A percentile compares a stretch with the other conserved stretches of the same genome.
These are phyloP conservation scores for Chrysodeixis includens DNA, from an alignment of 2,888 invertebrate species.

Conservation along the genomic window DNA sequence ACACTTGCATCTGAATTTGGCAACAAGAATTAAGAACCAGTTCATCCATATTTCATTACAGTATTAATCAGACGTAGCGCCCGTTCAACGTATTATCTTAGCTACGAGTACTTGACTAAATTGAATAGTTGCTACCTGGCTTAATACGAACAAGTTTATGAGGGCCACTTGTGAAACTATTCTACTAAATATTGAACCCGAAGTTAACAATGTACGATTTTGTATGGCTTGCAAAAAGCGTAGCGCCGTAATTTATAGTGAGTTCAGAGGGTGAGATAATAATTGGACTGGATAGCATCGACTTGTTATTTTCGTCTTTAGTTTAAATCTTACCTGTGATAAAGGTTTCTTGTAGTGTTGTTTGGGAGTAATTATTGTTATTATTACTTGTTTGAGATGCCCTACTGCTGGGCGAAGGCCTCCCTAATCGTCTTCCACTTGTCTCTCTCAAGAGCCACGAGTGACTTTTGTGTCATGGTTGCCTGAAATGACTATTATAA, in stretches of 20 bases:
- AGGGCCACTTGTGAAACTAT: constrained; percentile 76
- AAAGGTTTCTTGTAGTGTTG: neutral
- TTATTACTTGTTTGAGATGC: too few relatives aligned
- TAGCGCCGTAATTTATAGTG: constrained; percentile 75
- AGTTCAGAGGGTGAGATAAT: constrained; percentile 53
- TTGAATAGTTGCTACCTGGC: constrained; percentile 55
- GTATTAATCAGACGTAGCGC: constrained; percentile 15
- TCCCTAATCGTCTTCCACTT: too few relatives aligned
- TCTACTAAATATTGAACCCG: constrained; percentile 76
- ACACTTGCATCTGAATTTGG: constrained; percentile 24
- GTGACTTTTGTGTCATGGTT: too few relatives aligned
- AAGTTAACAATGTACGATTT: constrained; percentile 72
- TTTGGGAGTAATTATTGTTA: too few relatives aligned
- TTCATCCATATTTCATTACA: constrained; percentile 38
- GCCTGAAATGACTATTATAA: too few relatives aligned
- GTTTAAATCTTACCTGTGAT: constrained; percentile 1
- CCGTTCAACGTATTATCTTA: constrained; percentile 38
- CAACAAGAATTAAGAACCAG: constrained; percentile 16
- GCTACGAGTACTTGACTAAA: constrained; percentile 48
- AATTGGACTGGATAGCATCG: constrained; percentile 34
- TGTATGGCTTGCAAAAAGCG: constrained; percentile 74
- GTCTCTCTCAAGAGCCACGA: too few relatives aligned
- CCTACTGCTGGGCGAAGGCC: too few relatives aligned
- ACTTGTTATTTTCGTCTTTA: constrained; percentile 28
- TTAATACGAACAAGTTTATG: constrained; percentile 65